Evolutionary conservation across 2,797 vertebrate genomes (phyloP).

Genomic region (Florisuga fusca): DNA sequence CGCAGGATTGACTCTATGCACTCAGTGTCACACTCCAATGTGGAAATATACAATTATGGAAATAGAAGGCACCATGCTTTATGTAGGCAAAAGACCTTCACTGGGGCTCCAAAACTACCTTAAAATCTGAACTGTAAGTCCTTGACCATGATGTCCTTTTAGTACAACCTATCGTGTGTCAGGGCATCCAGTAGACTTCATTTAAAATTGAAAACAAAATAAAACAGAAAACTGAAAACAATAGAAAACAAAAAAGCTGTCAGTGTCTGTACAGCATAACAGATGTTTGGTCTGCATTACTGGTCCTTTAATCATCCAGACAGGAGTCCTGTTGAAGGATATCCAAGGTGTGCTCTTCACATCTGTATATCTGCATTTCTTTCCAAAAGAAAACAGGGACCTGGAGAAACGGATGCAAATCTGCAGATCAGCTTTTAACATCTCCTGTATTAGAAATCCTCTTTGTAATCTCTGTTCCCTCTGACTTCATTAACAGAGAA

Average conservation of each 20-base stretch:
- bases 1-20: fast-evolving
- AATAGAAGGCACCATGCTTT: neutral
- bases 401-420: neutral
- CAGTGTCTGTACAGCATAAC: neutral
- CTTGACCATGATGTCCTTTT: neutral
- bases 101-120: neutral
- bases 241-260: neutral
- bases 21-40: neutral
- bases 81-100: neutral
- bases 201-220: neutral
- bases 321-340: neutral
- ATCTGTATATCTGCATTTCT: neutral
- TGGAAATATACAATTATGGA: neutral
- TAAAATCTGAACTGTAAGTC: neutral
- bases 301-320: neutral
- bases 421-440: neutral
- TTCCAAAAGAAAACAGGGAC: neutral
- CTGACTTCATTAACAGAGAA: neutral
- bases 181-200: neutral
- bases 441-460: neutral
- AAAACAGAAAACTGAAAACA: neutral
- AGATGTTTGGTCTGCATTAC: neutral
- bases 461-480: neutral
- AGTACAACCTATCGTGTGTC: neutral
- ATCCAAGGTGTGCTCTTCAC: neutral